Evolutionary conservation across 2,888 invertebrate genomes (phyloP).

Genomic region (Pogonocherus hispidulus): DNA sequence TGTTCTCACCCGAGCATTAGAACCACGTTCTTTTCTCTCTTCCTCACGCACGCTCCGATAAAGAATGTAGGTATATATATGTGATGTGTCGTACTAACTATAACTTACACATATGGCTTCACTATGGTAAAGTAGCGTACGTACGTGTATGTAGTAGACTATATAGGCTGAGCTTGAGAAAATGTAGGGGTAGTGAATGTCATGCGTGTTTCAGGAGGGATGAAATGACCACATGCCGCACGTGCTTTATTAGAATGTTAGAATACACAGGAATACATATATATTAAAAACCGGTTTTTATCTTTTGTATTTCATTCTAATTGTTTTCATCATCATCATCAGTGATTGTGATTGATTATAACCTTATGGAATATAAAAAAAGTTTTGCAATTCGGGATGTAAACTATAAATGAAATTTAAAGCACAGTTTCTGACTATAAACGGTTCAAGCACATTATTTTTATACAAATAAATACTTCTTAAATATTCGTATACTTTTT

Average conservation of each 20-base stretch:
- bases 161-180: neutral
- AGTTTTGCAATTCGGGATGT: too few species aligned
- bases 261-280: slow-evolving; percentile 30
- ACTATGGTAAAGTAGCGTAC: neutral
- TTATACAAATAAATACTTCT: too few species aligned
- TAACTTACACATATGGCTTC: neutral
- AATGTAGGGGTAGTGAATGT: slow-evolving; percentile 34
- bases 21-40: slow-evolving; percentile 51
- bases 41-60: neutral
- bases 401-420: too few species aligned
- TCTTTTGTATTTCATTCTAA: slow-evolving; percentile 24
- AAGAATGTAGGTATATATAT: neutral
- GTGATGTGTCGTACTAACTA: neutral
- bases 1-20: slow-evolving; percentile 51
- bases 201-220: slow-evolving; percentile 34
- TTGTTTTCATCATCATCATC: too few species aligned
- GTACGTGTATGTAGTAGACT: neutral
- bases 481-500: too few species aligned
- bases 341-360: too few species aligned
- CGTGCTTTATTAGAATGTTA: slow-evolving; percentile 36
- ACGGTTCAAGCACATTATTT: too few species aligned
- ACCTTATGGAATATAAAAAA: too few species aligned
- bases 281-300: slow-evolving; percentile 35
- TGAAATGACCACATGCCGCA: slow-evolving; percentile 42
- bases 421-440: too few species aligned